These are phyloP conservation scores for Erythrocercus mccallii DNA, from an alignment of 2,113 vertebrate genomes.

Conservation along the genomic window DNA sequence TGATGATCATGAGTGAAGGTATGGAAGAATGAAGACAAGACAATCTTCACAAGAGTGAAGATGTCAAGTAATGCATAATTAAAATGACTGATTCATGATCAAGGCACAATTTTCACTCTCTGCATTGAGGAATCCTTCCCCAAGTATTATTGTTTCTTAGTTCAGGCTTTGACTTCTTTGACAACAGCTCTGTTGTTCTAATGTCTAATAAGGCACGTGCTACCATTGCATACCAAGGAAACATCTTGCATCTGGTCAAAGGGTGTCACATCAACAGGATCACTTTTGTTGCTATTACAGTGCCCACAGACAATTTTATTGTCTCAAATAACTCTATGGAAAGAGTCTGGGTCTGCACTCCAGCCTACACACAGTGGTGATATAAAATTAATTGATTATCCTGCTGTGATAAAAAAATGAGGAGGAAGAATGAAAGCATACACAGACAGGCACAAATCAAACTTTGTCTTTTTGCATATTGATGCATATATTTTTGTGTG, in stretches of 20 bases:
- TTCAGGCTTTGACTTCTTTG: not conserved
- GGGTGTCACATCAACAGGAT: not conserved
- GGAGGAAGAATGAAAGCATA: not conserved
- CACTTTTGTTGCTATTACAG: not conserved
- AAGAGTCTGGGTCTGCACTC: not conserved
- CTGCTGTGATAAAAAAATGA: not conserved
- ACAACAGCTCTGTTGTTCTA: not conserved
- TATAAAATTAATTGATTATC: not conserved
- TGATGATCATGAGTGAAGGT: not conserved
- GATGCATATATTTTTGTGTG: not conserved
- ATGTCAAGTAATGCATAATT: not conserved
- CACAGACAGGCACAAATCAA: not conserved
- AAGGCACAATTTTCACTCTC: not conserved
- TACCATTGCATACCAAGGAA: not conserved
- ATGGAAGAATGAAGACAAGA: not conserved
- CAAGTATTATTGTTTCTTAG: not conserved
- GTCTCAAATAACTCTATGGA: not conserved
- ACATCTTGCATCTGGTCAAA: not conserved
- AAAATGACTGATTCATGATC: not conserved
- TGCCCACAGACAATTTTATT: not conserved
- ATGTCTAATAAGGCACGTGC: not conserved
- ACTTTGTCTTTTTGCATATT: not conserved
- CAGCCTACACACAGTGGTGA: not conserved
- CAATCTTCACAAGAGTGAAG: not conserved
- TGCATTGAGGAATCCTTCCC: not conserved